A percentile compares a stretch with the other conserved stretches of the same genome.
These are phyloP conservation scores for Castor canadensis DNA, from an alignment of 2,113 vertebrate species.

Conservation along the genomic window DNA sequence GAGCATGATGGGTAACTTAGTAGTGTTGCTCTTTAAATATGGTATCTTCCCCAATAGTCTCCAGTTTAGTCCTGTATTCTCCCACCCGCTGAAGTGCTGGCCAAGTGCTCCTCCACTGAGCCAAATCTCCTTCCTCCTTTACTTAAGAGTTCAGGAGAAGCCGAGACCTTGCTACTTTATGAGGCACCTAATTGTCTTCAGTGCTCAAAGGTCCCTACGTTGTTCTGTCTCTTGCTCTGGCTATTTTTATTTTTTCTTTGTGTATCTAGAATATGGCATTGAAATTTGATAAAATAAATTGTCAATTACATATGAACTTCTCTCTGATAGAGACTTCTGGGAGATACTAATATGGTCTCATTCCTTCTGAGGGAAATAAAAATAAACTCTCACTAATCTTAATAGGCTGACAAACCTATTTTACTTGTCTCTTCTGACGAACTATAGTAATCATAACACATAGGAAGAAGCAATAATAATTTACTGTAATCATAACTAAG, in stretches of 20 bases:
- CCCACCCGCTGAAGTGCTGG: too few species aligned
- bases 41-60: neutral
- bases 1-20: neutral
- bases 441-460: neutral
- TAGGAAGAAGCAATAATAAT: slow-evolving; percentile 40
- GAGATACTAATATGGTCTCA: neutral
- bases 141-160: too few species aligned
- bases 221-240: neutral
- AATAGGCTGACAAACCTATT: neutral
- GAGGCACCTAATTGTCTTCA: neutral
- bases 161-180: neutral
- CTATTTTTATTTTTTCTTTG: neutral
- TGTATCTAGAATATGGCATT: neutral
- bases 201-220: neutral
- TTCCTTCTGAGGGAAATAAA: slow-evolving; percentile 3
- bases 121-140: too few species aligned
- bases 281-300: neutral
- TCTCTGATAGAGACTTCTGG: neutral
- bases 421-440: slow-evolving; percentile 57
- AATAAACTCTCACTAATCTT: neutral
- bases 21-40: neutral
- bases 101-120: too few species aligned
- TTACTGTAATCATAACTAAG: slow-evolving; percentile 65
- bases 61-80: neutral
- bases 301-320: neutral